These are phyloP conservation scores for Chesias legatella DNA, from an alignment of 2,888 invertebrate species.

Conservation along the genomic window DNA sequence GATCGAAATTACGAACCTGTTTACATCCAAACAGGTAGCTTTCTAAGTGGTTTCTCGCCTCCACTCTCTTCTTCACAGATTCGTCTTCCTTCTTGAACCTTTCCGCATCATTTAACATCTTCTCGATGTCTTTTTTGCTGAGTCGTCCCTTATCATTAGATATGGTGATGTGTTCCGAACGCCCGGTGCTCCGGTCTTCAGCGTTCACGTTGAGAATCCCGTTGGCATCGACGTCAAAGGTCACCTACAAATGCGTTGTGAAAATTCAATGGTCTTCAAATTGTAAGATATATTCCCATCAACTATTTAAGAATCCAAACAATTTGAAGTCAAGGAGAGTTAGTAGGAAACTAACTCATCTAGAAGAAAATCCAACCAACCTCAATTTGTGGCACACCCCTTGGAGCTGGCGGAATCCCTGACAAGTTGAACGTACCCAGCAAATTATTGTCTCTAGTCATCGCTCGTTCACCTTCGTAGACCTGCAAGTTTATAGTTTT, in stretches of 20 bases:
- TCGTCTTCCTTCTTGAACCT: slow-evolving; percentile 89
- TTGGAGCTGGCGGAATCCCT: slow-evolving; percentile 92
- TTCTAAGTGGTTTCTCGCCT: slow-evolving; percentile 88
- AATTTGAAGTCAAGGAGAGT: too few species aligned
- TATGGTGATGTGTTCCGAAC: slow-evolving; percentile 90
- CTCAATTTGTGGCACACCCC: slow-evolving; percentile 88
- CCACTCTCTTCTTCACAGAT: slow-evolving; percentile 83
- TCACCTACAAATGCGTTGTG: slow-evolving; percentile 82
- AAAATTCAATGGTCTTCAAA: too few species aligned
- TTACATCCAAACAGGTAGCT: slow-evolving; percentile 84
- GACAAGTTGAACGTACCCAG: slow-evolving; percentile 89
- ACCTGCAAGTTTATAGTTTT: slow-evolving; percentile 77
- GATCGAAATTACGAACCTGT: slow-evolving; percentile 47
- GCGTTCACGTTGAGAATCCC: slow-evolving; percentile 92
- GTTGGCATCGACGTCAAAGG: slow-evolving; percentile 94
- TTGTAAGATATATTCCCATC: too few species aligned
- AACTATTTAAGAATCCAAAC: too few species aligned
- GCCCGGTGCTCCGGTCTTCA: slow-evolving; percentile 89
- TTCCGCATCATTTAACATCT: slow-evolving; percentile 90
- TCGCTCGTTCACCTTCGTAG: slow-evolving; percentile 92
- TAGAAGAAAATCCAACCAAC: too few species aligned
- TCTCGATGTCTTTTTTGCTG: slow-evolving; percentile 92
- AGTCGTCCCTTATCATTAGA: slow-evolving; percentile 93
- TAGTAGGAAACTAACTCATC: too few species aligned
- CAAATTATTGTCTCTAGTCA: slow-evolving; percentile 95